phyloP scores from a whole-genome alignment of 2,797 vertebrate genomes.

The Chaunax sp. region DNA sequence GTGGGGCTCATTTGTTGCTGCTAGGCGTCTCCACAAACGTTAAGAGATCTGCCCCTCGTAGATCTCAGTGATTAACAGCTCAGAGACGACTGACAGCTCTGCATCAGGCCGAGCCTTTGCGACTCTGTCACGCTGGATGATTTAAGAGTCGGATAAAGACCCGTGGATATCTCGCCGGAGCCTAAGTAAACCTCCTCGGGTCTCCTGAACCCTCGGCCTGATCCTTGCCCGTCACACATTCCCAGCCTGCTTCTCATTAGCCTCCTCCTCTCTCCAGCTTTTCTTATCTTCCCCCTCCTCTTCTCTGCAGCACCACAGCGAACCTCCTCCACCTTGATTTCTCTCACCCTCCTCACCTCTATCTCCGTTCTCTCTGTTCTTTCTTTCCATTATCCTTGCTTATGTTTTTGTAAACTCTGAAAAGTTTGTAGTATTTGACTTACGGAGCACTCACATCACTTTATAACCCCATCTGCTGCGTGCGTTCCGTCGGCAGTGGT shows the following conservation, averaged over 20 bases:
- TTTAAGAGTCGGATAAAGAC: constrained; percentile 68
- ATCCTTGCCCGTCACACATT: constrained; percentile 29
- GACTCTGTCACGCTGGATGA: constrained; percentile 69
- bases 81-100: constrained; percentile 67
- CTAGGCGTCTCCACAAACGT: constrained; percentile 60
- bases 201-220: constrained; percentile 30
- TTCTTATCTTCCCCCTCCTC: background rate
- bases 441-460: constrained; percentile 30
- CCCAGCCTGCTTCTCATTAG: constrained; percentile 42
- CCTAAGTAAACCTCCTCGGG: constrained; percentile 40
- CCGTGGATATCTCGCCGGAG: constrained; percentile 44
- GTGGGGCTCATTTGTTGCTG: constrained; percentile 76
- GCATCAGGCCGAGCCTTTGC: constrained; percentile 67
- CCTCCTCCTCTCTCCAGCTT: constrained; percentile 21
- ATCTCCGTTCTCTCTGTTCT: constrained; percentile 20
- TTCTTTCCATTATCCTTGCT: constrained; percentile 22
- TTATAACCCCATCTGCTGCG: constrained; percentile 31
- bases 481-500: constrained; percentile 25
- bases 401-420: constrained; percentile 43
- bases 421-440: constrained; percentile 57
- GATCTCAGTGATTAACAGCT: constrained; percentile 77
- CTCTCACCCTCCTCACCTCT: background rate
- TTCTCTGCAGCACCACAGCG: background rate
- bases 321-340: constrained; percentile 4
- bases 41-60: constrained; percentile 52